Percentiles rank a stretch among this genome's conserved stretches.
Conservation (phyloP, 2,888 invertebrate species). For the Cryptus armator region DNA sequence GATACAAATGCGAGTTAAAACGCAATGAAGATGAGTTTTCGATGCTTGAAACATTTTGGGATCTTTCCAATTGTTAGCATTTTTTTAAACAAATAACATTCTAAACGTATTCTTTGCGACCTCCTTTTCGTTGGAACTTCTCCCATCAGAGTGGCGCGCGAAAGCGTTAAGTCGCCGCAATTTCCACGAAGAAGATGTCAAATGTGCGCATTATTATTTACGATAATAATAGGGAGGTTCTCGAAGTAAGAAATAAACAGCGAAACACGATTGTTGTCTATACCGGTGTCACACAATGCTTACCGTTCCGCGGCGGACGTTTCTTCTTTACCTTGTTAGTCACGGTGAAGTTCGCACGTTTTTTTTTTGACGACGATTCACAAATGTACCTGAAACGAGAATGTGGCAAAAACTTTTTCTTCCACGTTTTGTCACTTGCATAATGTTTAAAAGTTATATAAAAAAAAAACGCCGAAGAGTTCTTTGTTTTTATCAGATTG, state of each 20-base stretch:
- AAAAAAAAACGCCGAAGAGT: not conserved
- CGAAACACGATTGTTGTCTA: constrained; percentile 29
- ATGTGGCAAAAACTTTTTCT: constrained; percentile 4
- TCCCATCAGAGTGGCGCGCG: not conserved
- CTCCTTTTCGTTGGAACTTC: constrained; percentile 24
- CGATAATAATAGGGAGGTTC: constrained; percentile 36
- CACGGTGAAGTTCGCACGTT: constrained; percentile 35
- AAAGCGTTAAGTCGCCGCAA: not conserved
- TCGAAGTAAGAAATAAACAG: constrained; percentile 33
- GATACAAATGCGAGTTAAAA: not conserved
- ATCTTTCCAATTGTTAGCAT: not conserved
- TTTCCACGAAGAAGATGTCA: constrained; percentile 14
- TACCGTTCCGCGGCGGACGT: constrained; percentile 54
- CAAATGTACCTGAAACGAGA: constrained; percentile 37
- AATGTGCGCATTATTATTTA: constrained; percentile 44
- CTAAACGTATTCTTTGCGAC: constrained; percentile 30
- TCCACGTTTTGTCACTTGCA: not conserved
- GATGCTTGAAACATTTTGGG: not conserved
- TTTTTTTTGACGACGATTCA: constrained; percentile 7
- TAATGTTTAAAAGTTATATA: not conserved
- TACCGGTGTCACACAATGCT: constrained; percentile 45
- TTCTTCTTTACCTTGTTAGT: constrained; percentile 13
- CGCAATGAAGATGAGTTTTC: not conserved
- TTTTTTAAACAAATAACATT: not conserved
- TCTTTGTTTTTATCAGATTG: not conserved